Percentiles rank a stretch among this genome's conserved stretches.
Evolutionary conservation across 2,113 vertebrate genomes (phyloP).

Genomic region (Lichenostomus cassidix): DNA sequence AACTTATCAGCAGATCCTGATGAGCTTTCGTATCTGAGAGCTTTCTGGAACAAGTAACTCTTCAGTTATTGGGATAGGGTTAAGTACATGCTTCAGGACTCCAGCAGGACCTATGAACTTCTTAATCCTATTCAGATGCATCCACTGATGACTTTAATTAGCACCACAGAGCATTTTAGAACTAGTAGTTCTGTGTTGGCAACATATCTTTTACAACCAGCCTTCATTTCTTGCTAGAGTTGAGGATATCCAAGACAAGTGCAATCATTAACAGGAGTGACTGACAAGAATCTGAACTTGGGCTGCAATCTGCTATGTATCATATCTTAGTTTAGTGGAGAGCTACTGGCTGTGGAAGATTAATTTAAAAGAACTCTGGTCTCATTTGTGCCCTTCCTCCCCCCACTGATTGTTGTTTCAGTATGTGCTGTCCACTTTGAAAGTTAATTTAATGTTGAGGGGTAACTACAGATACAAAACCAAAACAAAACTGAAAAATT

Average conservation of each 20-base stretch:
- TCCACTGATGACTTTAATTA: neutral
- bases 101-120: neutral
- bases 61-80: neutral
- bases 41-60: neutral
- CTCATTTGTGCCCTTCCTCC: neutral
- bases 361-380: neutral
- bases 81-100: neutral
- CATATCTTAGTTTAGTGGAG: neutral
- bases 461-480: neutral
- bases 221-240: neutral
- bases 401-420: neutral
- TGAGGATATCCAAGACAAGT: neutral
- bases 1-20: neutral
- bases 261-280: neutral
- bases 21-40: neutral
- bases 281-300: neutral
- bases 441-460: neutral
- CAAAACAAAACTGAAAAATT: neutral
- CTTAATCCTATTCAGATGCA: neutral
- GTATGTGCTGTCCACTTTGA: neutral
- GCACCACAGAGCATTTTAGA: neutral
- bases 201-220: neutral
- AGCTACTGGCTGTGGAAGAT: neutral
- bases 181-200: neutral
- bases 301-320: neutral